Evolutionary conservation across 2,797 vertebrate genomes (phyloP).

Genomic region (Brachyalestes nurse): DNA sequence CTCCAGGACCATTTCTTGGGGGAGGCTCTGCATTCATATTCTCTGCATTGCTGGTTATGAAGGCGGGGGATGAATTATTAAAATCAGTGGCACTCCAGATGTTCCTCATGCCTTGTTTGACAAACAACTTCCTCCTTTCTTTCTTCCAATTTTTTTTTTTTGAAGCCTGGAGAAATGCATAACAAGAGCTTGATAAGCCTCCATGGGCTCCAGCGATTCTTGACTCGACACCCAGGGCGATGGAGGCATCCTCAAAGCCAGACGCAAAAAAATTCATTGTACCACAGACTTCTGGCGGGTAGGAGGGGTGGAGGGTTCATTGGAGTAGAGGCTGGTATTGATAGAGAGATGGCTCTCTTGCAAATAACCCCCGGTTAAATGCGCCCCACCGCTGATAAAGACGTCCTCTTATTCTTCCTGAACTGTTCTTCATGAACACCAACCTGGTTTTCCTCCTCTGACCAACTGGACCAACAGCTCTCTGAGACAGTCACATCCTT

Average conservation of each 20-base stretch:
- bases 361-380: conserved; percentile 1
- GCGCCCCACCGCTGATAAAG: not conserved
- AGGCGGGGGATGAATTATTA: conserved; percentile 54
- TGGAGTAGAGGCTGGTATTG: not conserved
- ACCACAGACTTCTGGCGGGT: not conserved
- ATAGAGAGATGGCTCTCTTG: conserved; percentile 1
- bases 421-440: not conserved
- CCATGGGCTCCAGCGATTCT: conserved; percentile 5
- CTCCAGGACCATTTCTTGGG: conserved; percentile 19
- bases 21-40: conserved; percentile 36
- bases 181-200: conserved; percentile 24
- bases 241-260: not conserved
- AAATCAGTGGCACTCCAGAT: conserved; percentile 51
- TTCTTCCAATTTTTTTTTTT: not conserved
- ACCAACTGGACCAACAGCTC: conserved; percentile 16
- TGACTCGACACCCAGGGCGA: not conserved
- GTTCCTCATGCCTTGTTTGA: conserved; percentile 36
- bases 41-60: conserved; percentile 42
- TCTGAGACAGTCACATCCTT: not conserved
- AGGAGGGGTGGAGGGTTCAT: too few relatives aligned
- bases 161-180: conserved; percentile 27
- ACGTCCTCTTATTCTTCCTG: not conserved
- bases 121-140: conserved; percentile 43
- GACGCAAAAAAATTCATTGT: conserved; percentile 2
- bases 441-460: not conserved